Percentiles rank a stretch among this genome's conserved stretches.
Evolutionary conservation across 2,113 vertebrate species (phyloP).

Genomic region (Malurus elegans): DNA sequence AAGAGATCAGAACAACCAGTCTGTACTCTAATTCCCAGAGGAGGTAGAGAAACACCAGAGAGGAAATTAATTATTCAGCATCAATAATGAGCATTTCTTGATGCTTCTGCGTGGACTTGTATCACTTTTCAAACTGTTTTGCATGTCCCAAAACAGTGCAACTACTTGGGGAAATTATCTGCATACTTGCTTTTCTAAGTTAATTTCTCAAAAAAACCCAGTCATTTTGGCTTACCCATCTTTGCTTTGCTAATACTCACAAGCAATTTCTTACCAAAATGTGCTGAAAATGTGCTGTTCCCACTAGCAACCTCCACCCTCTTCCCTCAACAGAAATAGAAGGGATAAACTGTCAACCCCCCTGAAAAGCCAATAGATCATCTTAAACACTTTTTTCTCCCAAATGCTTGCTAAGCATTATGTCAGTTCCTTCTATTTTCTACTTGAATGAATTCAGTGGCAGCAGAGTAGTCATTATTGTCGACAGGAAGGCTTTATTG

Average conservation of each 20-base stretch:
- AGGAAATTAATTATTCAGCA: neutral
- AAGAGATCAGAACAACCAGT: neutral
- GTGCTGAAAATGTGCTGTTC: neutral
- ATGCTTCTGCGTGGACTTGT: neutral
- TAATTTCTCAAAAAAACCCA: neutral
- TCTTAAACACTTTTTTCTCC: constrained; percentile 6
- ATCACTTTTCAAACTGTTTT: neutral
- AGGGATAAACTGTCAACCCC: constrained; percentile 7
- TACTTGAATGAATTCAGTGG: neutral
- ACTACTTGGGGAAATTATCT: neutral
- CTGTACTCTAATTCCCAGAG: neutral
- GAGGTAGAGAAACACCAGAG: neutral
- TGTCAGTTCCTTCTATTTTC: constrained; percentile 23
- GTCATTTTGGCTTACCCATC: neutral
- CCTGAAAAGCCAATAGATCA: neutral
- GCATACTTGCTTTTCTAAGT: neutral
- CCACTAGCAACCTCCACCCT: neutral
- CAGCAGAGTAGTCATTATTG: constrained; percentile 9
- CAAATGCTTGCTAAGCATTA: constrained; percentile 1
- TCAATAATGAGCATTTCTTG: neutral
- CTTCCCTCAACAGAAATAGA: neutral
- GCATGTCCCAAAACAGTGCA: neutral
- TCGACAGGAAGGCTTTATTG: neutral
- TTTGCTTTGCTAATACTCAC: neutral
- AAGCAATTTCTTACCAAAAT: neutral